Percentiles rank a stretch among this genome's conserved stretches.
Conservation (phyloP, 2,888 invertebrate genomes). For the Alloscopus bannaensis region DNA sequence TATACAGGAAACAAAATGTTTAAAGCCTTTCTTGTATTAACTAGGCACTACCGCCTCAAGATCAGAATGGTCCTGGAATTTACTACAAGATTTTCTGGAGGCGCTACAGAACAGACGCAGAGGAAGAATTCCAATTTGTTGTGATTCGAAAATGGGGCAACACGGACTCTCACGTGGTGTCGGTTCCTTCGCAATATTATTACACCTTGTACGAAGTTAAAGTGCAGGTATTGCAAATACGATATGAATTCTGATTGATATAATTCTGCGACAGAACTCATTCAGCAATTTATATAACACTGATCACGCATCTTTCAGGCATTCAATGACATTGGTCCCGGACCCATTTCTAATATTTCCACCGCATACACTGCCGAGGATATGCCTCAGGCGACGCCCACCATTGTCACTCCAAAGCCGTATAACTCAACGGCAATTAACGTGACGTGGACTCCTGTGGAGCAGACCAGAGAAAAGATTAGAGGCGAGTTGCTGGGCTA, state of each 20-base stretch:
- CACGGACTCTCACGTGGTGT: slow-evolving; percentile 85
- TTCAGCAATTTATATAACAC: too few species aligned
- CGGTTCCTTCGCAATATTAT: slow-evolving; percentile 84
- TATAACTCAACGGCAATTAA: slow-evolving; percentile 95
- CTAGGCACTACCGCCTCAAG: slow-evolving; percentile 82
- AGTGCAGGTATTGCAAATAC: slow-evolving; percentile 82
- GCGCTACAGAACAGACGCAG: slow-evolving; percentile 79
- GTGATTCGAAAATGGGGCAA: slow-evolving; percentile 85
- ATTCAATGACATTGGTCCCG: slow-evolving; percentile 86
- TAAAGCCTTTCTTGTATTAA: neutral
- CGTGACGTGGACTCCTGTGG: slow-evolving; percentile 92
- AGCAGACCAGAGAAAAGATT: slow-evolving; percentile 87
- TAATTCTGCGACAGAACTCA: too few species aligned
- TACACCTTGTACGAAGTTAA: slow-evolving; percentile 90
- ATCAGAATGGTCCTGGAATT: slow-evolving; percentile 92
- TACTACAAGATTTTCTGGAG: slow-evolving; percentile 95
- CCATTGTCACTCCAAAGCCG: slow-evolving; percentile 84
- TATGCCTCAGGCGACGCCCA: slow-evolving; percentile 94
- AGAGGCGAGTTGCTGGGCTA: slow-evolving; percentile 94
- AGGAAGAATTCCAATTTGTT: slow-evolving; percentile 86
- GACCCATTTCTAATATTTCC: slow-evolving; percentile 86
- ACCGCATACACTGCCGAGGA: slow-evolving; percentile 91
- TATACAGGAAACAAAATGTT: neutral
- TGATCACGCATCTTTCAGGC: slow-evolving; percentile 77
- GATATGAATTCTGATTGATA: too few species aligned